phyloP scores from a whole-genome alignment of 2,113 vertebrate genomes.

The Columbina picui region DNA sequence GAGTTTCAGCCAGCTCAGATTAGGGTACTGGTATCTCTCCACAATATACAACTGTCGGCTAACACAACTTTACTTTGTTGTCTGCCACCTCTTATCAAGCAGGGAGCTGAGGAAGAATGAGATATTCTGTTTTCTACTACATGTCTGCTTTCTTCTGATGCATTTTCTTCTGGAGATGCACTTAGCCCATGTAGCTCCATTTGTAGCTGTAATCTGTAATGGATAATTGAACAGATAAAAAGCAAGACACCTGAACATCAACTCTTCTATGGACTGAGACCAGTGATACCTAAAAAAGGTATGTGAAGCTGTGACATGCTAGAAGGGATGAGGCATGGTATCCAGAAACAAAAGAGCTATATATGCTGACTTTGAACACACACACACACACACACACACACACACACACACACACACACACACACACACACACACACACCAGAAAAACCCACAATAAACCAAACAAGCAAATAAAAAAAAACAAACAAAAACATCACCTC shows the following conservation, averaged over 20 bases:
- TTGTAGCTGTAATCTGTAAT: background rate
- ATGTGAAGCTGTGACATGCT: background rate
- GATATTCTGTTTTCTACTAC: background rate
- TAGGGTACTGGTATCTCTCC: background rate
- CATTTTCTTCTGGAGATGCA: background rate
- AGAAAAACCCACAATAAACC: accelerated
- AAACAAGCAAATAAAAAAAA: background rate
- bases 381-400: background rate
- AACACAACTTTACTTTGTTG: background rate
- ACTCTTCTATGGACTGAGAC: background rate
- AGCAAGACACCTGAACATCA: background rate
- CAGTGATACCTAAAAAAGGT: background rate
- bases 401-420: background rate
- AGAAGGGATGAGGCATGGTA: background rate
- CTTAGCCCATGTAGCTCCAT: background rate
- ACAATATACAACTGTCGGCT: background rate
- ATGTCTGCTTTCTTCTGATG: background rate
- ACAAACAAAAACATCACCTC: accelerated
- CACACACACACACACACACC: background rate
- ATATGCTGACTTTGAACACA: background rate
- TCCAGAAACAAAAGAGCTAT: background rate
- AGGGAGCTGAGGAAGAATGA: background rate
- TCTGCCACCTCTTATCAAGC: background rate
- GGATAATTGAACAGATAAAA: background rate
- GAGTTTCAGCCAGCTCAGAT: background rate